Evolutionary conservation across 1,140 invertebrate species (phyloP).

Genomic region (Oscheius sp.): DNA sequence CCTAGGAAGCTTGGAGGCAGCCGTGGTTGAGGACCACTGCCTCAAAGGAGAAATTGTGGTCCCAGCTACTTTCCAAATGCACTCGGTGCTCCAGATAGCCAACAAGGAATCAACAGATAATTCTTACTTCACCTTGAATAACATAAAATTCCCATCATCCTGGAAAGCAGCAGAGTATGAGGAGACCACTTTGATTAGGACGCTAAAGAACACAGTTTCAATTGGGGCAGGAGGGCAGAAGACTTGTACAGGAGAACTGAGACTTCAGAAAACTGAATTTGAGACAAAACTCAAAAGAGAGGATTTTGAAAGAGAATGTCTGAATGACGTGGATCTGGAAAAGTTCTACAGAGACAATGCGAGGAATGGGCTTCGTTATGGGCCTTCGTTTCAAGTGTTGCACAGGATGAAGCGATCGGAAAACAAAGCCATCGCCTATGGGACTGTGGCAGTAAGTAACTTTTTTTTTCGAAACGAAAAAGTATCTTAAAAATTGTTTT

Average conservation of each 20-base stretch:
- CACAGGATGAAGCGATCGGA: neutral
- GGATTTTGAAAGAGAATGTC: neutral
- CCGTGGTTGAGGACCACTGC: constrained; percentile 5
- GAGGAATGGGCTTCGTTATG: neutral
- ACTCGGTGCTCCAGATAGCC: neutral
- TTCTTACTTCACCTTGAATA: neutral
- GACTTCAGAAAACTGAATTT: neutral
- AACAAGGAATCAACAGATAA: neutral
- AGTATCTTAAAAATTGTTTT: too few species aligned
- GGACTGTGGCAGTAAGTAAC: neutral
- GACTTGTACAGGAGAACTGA: neutral
- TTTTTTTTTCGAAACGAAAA: too few species aligned
- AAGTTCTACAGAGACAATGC: neutral
- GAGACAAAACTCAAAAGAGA: neutral
- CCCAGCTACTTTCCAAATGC: constrained; percentile 19
- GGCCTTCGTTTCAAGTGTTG: constrained; percentile 4
- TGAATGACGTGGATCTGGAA: neutral
- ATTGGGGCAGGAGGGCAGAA: neutral
- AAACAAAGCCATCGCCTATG: neutral
- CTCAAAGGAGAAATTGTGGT: constrained; percentile 14
- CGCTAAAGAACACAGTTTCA: neutral
- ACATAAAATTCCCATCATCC: neutral
- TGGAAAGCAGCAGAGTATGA: neutral
- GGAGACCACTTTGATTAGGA: neutral
- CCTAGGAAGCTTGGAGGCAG: neutral